Conservation (phyloP, 1,140 invertebrate genomes). For the Drosophila melanogaster region Release_6_plus_ISO1_MT NT_033777.3:9345501-9346000, state of each 20-base stretch:
- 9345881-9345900: conserved; percentile 20
- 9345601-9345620: conserved; percentile 46
- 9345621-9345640: conserved; percentile 34
- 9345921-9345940: conserved; percentile 19
- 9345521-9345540: conserved; percentile 21
- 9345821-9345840: conserved; percentile 44
- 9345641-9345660: conserved; percentile 24
- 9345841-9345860: conserved; percentile 32
- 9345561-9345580: not conserved
- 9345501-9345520: not conserved
- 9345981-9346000: conserved; percentile 25
- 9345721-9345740: conserved; percentile 56
- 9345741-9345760: conserved; percentile 23
- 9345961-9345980: conserved; percentile 20
- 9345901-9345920: conserved; percentile 29
- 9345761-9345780: conserved; percentile 24
- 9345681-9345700: conserved; percentile 52
- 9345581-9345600: conserved; percentile 27
- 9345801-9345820: conserved; percentile 30
- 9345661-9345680: conserved; percentile 16
- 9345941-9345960: conserved; percentile 5
- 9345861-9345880: conserved; percentile 41
- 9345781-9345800: conserved; percentile 41
- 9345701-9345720: conserved; percentile 43
- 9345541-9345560: conserved; percentile 55